phyloP scores from a whole-genome alignment of 2,888 invertebrate species.

The Hydrotaea cyrtoneurina region DNA sequence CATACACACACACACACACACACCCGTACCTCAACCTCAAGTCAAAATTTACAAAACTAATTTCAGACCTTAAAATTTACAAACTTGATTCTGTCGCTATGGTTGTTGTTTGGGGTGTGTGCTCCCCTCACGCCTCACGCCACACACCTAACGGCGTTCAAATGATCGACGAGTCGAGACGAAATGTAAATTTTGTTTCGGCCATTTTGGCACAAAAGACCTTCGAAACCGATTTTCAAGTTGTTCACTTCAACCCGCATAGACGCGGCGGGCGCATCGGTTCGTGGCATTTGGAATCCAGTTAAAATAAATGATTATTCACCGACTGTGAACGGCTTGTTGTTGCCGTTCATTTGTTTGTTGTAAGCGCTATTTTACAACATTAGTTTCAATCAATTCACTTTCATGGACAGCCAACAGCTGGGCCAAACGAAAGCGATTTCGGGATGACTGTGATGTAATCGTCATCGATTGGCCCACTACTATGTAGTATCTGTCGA shows the following conservation, averaged over 20 bases:
- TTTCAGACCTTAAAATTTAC: slow-evolving; percentile 27
- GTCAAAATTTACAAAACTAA: slow-evolving; percentile 22
- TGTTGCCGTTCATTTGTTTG: neutral
- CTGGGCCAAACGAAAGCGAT: neutral
- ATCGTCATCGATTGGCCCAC: neutral
- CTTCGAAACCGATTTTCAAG: slow-evolving; percentile 31
- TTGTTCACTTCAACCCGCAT: neutral
- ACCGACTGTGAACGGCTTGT: neutral
- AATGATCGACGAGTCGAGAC: neutral
- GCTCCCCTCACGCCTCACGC: neutral
- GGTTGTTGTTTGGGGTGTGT: neutral
- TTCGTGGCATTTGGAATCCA: neutral
- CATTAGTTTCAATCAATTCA: slow-evolving; percentile 26
- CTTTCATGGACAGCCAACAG: slow-evolving; percentile 7
- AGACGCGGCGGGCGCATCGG: neutral
- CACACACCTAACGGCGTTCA: too few relatives aligned
- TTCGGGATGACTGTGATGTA: neutral
- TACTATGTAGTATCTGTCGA: too few relatives aligned
- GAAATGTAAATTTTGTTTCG: slow-evolving; percentile 34
- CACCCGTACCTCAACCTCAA: neutral
- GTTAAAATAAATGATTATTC: slow-evolving; percentile 19
- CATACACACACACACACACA: too few relatives aligned
- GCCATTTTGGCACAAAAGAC: slow-evolving; percentile 37
- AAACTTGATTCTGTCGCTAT: neutral
- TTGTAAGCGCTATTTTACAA: slow-evolving; percentile 12